Conservation (phyloP, 2,113 vertebrate genomes). For the Myrmecophaga tridactyla region DNA sequence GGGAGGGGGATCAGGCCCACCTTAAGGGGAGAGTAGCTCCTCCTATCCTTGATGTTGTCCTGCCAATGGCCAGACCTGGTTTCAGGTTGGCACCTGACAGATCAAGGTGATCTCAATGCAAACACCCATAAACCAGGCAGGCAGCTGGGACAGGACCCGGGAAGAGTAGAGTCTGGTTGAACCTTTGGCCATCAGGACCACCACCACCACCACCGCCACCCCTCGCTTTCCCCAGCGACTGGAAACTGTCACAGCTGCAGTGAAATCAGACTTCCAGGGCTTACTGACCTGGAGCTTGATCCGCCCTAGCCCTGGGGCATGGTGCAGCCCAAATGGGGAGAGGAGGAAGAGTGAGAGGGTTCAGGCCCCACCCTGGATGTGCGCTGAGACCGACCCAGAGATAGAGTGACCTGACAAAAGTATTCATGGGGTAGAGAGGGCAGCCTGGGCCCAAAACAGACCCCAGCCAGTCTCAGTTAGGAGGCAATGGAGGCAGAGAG, state of each 20-base stretch:
- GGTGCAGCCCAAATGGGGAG: background rate
- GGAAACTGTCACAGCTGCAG: background rate
- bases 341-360: background rate
- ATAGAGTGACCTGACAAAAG: background rate
- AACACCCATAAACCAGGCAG: constrained; percentile 41
- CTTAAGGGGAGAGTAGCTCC: background rate
- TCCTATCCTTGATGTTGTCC: background rate
- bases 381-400: background rate
- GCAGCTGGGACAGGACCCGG: background rate
- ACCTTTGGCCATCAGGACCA: background rate
- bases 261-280: constrained; percentile 9
- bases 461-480: background rate
- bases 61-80: background rate
- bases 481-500: background rate
- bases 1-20: background rate
- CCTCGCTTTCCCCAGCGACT: background rate
- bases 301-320: background rate
- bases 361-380: background rate
- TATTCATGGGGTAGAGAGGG: background rate
- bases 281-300: background rate
- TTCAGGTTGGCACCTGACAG: background rate
- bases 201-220: too few species aligned
- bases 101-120: constrained; percentile 26
- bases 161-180: background rate
- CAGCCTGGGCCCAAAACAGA: background rate